A percentile compares a stretch with the other conserved stretches of the same genome.
These are phyloP conservation scores for Thymallus thymallus DNA, from an alignment of 2,113 vertebrate species.

Conservation along the genomic window DNA sequence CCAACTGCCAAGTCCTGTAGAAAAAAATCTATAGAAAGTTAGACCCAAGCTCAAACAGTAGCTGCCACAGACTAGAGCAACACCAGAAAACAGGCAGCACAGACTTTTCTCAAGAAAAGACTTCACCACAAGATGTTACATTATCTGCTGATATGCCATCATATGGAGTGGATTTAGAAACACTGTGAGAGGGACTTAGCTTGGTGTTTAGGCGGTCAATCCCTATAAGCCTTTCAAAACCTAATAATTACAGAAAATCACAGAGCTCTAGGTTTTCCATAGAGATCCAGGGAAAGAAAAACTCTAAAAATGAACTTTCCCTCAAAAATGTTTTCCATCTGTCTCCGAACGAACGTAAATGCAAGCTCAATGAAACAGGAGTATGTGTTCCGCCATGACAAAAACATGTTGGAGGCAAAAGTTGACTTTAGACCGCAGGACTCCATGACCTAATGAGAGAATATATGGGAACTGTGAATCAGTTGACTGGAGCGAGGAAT, in stretches of 20 bases:
- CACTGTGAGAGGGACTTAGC: constrained; percentile 54
- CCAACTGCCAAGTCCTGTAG: constrained; percentile 46
- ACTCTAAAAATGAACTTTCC: constrained; percentile 20
- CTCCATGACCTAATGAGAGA: constrained; percentile 44
- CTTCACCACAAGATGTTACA: constrained; percentile 48
- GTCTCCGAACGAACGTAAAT: constrained; percentile 56
- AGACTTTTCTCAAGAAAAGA: constrained; percentile 46
- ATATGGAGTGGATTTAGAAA: constrained; percentile 58
- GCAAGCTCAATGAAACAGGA: constrained; percentile 65
- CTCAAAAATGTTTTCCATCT: constrained; percentile 65
- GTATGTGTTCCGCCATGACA: constrained; percentile 44
- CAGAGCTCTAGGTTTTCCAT: constrained; percentile 65
- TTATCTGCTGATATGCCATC: constrained; percentile 53
- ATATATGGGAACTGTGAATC: constrained; percentile 25
- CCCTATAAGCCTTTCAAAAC: constrained; percentile 59
- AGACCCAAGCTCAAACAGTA: constrained; percentile 46
- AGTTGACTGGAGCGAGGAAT: constrained; percentile 45
- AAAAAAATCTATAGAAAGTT: constrained; percentile 11
- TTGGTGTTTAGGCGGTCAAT: constrained; percentile 67
- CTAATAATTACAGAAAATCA: constrained; percentile 76
- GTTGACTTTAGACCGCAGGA: constrained; percentile 61
- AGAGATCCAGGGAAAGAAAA: constrained; percentile 37
- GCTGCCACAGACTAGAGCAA: constrained; percentile 50
- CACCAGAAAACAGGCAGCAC: constrained; percentile 35
- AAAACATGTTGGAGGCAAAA: constrained; percentile 56